Evolutionary conservation across 2,113 vertebrate genomes (phyloP).

Genomic region (Nymphicus hollandicus): DNA sequence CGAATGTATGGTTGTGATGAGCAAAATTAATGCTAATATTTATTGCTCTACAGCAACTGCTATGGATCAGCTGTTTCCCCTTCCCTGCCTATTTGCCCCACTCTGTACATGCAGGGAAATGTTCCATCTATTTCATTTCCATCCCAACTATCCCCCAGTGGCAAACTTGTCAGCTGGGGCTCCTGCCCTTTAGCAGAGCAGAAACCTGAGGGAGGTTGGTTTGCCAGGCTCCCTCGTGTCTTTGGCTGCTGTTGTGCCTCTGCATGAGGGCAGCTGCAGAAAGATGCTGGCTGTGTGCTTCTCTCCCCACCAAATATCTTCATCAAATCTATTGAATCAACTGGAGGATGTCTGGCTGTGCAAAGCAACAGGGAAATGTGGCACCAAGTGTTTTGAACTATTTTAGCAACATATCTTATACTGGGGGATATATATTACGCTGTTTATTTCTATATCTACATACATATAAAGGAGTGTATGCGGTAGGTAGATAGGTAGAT

Average conservation of each 20-base stretch:
- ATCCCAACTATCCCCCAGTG: background rate
- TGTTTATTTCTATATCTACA: background rate
- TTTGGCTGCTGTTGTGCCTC: background rate
- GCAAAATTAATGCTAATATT: constrained; percentile 17
- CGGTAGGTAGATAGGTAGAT: background rate
- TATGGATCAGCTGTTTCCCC: background rate
- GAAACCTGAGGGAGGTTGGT: background rate
- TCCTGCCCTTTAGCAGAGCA: background rate
- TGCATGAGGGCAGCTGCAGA: background rate
- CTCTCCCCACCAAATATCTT: background rate
- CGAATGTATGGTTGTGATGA: background rate
- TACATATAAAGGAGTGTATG: background rate
- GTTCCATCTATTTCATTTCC: background rate
- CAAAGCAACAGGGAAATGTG: background rate
- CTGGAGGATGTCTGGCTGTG: background rate
- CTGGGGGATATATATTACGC: background rate
- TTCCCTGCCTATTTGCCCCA: background rate
- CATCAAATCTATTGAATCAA: background rate
- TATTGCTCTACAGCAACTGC: background rate
- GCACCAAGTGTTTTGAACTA: background rate
- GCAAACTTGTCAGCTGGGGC: background rate
- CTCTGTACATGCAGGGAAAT: background rate
- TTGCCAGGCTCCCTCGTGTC: background rate
- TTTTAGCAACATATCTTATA: background rate
- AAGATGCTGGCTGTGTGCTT: background rate